phyloP scores from a whole-genome alignment of 2,797 vertebrate genomes.

The Rhadinocentrus ornatus region DNA sequence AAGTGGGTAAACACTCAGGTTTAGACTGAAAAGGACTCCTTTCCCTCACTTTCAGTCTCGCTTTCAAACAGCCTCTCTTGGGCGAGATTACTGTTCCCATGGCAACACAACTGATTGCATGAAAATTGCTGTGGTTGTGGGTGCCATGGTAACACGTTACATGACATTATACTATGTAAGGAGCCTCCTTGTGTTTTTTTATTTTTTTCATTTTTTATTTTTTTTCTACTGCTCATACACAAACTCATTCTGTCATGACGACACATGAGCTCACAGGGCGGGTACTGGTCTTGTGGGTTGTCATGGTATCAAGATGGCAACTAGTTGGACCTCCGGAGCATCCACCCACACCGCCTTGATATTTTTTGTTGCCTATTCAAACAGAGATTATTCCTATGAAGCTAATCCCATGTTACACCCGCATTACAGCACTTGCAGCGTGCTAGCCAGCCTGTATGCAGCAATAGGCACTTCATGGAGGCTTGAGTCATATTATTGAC shows the following conservation, averaged over 20 bases:
- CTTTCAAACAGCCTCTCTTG: constrained; percentile 64
- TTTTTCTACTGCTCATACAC: not conserved
- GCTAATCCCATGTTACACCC: constrained; percentile 64
- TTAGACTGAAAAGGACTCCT: constrained; percentile 51
- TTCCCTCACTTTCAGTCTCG: constrained; percentile 31
- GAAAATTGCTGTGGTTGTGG: constrained; percentile 85
- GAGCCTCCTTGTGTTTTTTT: constrained; percentile 32
- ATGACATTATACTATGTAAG: constrained; percentile 58
- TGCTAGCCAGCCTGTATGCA: constrained; percentile 37
- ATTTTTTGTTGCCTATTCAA: constrained; percentile 44
- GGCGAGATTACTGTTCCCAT: constrained; percentile 87
- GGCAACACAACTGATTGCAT: constrained; percentile 85
- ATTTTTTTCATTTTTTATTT: constrained; percentile 3
- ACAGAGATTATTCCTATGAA: constrained; percentile 51
- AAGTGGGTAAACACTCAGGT: constrained; percentile 73
- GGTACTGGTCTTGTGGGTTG: constrained; percentile 8
- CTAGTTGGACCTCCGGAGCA: constrained; percentile 45
- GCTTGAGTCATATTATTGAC: constrained; percentile 69
- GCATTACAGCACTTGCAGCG: constrained; percentile 55
- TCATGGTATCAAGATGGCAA: constrained; percentile 26
- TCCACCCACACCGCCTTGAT: constrained; percentile 35
- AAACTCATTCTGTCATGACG: constrained; percentile 9
- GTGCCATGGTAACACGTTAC: constrained; percentile 82
- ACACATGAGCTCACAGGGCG: not conserved
- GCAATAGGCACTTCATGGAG: constrained; percentile 62